These are phyloP conservation scores for Conus betulinus DNA, from an alignment of 1,140 invertebrate species.

Conservation along the genomic window DNA sequence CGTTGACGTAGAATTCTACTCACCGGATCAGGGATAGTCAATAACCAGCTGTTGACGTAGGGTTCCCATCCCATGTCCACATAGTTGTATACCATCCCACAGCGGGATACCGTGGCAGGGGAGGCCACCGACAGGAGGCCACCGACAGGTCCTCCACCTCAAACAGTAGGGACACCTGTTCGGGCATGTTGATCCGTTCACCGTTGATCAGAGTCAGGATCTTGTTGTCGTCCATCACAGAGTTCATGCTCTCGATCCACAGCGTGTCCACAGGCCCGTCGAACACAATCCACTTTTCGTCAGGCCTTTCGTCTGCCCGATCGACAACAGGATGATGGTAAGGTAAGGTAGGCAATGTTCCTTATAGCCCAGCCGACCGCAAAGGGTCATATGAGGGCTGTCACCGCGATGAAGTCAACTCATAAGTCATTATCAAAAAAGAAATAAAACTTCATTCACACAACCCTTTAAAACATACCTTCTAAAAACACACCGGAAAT, in stretches of 20 bases:
- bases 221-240: slow-evolving; percentile 78
- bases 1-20: slow-evolving; percentile 15
- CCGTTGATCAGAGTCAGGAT: slow-evolving; percentile 78
- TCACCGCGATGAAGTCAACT: no score
- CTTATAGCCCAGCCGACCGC: no score
- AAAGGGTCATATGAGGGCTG: no score
- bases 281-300: slow-evolving; percentile 79
- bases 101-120: slow-evolving; percentile 77
- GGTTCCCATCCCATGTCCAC: slow-evolving; percentile 75
- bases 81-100: slow-evolving; percentile 76
- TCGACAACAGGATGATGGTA: no score
- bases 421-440: no score
- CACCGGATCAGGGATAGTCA: slow-evolving; percentile 46
- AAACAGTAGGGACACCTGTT: slow-evolving; percentile 76
- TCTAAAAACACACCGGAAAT: no score
- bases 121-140: slow-evolving; percentile 75
- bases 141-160: slow-evolving; percentile 76
- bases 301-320: slow-evolving; percentile 81
- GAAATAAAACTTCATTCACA: no score
- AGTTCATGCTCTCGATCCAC: slow-evolving; percentile 78
- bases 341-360: no score
- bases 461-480: no score
- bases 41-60: slow-evolving; percentile 73
- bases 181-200: slow-evolving; percentile 76
- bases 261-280: slow-evolving; percentile 77